Evolutionary conservation across 2,888 invertebrate genomes (phyloP), one percentile per base, ranked within the genome.

Genomic region (Cyclophora albipunctata): DNA sequence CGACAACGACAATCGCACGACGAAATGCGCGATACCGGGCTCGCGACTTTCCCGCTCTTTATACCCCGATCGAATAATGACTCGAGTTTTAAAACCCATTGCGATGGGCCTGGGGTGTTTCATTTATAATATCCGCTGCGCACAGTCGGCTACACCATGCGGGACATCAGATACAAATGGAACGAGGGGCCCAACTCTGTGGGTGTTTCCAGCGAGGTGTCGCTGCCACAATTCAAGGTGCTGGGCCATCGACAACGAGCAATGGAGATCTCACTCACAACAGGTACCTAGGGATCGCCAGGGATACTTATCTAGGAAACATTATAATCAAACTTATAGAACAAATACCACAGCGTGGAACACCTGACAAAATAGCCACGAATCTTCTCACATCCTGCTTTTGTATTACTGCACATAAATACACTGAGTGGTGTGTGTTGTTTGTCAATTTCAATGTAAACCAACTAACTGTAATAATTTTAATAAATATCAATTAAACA

Each of bases 121-220:
- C 76, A 85, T 84, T 72, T 78, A 81, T 80, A 84, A 81, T 85
- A 75, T 86, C 83, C 84, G 84, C 82, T 84, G 82, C 84, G 85
- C 81, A 89, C 93, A 97, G 97, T 97, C 94, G 97, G 97, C 92
- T 97, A 97, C 94, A 97, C 97, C 90, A 97, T 96, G 96, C 93
- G 95, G 91, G 97, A 97, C 93, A 97, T 97, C 92, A 94, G 96
- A 83, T 97, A 97, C 94, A 96, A 95, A 90, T 97, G 97, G 97
- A 96, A 96, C 92, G 96, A 96, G 90, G 96, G 96, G 76, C 94
- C 95, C 82, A 94, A 95, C 91, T 96, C 97, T 86, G 96, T 98
- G 89, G 96, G 96, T 89, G 96, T 97, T 82, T 96, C 96, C 90
- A 95, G 94, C 90, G 96, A 97, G 91, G 96, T 97, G 90, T 96